Evolutionary conservation across 1,140 invertebrate genomes (phyloP), one percentile per base, ranked within the genome.

Genomic region (Drosophila kikkawai): DNA sequence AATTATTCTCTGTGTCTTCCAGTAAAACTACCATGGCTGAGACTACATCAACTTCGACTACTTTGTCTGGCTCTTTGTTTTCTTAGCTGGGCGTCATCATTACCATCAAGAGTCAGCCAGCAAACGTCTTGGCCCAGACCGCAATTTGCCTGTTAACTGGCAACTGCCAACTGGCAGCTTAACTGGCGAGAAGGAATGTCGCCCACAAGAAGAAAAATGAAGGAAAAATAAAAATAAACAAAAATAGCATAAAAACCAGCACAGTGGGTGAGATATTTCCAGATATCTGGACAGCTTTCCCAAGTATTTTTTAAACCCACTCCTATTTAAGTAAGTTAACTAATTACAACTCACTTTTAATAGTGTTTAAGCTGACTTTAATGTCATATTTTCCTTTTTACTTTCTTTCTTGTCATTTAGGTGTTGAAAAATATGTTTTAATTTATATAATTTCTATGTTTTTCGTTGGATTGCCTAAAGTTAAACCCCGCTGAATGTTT

Each of bases 11-110:
- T 29, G 39, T 70, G n/a, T 2, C 11, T 22, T 3, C 6, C 9
- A 22, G 19, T 26, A 8, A 8, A 37, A 51, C 34, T 39, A 11
- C 53, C 59, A 37, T n/a, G 7, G 15, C 32, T 17, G 19, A 2
- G 34, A 44, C 67, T 22, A 71, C 51, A 71, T 48, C 44, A 39
- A 36, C 65, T 70, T 71, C 11, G 50, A 73, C 63, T 26, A 68
- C 74, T 77, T 68, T 68, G 55, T 77, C 74, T 77, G 63, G 74
- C 56, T 73, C 42, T 77, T 77, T 77, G 74, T 77, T 77, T 77
- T 77, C 42, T 77, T 68, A 77, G 75, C 42, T 66, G 53, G 61
- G 75, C 75, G 75, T 77, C 75, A 60, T 77, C 74, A 77, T 77
- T 77, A 77, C 75, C 75, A 64, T 60, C 75, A 77, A 68, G 74